A percentile compares a stretch with the other conserved stretches of the same genome.
phyloP scores from a whole-genome alignment of 2,113 vertebrate genomes.

The Hiodon alosoides region DNA sequence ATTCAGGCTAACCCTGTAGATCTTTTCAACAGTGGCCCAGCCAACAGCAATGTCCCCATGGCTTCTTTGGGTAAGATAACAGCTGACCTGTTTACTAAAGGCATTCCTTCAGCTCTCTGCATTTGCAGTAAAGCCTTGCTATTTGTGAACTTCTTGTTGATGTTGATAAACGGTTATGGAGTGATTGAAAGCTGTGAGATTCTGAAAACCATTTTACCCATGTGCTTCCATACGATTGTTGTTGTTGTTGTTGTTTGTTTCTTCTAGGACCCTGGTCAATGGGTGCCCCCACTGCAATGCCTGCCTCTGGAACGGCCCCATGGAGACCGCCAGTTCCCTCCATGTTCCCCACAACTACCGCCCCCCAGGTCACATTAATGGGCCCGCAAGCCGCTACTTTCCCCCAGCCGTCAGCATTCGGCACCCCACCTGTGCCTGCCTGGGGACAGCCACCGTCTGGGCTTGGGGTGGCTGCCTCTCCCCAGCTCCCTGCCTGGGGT shows the following conservation, averaged over 20 bases:
- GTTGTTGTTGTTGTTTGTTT: neutral
- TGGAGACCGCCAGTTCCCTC: constrained; percentile 62
- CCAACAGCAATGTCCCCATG: constrained; percentile 35
- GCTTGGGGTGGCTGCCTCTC: constrained; percentile 46
- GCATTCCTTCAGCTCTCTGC: no score
- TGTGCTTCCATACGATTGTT: neutral
- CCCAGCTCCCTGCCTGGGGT: constrained; percentile 66
- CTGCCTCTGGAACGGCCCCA: constrained; percentile 42
- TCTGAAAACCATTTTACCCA: neutral
- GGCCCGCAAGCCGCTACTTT: constrained; percentile 50
- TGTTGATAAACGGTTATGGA: no score
- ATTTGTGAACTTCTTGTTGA: no score
- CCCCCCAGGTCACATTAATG: constrained; percentile 49
- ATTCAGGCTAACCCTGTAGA: constrained; percentile 47
- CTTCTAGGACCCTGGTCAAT: constrained; percentile 65
- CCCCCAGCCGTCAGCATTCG: constrained; percentile 57
- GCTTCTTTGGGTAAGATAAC: constrained; percentile 52
- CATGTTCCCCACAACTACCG: constrained; percentile 52
- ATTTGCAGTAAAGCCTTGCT: no score
- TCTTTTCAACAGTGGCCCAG: constrained; percentile 62
- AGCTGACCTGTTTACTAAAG: neutral
- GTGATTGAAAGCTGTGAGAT: no score
- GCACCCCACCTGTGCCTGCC: constrained; percentile 46
- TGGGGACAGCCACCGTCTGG: constrained; percentile 71
- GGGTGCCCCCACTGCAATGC: constrained; percentile 48